phyloP scores from a whole-genome alignment of 2,888 invertebrate genomes.

The Pseudococcus longispinus region DNA sequence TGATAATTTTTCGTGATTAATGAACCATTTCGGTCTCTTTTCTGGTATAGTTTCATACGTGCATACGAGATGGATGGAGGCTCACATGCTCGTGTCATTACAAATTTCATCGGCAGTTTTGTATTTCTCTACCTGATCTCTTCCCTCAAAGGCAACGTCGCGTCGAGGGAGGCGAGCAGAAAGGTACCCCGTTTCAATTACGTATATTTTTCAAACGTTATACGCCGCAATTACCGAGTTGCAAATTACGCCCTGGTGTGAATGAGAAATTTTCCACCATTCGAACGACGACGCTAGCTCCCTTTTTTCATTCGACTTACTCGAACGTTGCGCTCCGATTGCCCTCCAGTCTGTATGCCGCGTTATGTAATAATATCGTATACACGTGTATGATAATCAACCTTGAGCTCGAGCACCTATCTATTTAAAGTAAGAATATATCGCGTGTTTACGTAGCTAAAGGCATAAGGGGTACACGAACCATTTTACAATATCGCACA shows the following conservation, averaged over 20 bases:
- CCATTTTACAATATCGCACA: no score
- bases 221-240: neutral
- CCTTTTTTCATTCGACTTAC: neutral
- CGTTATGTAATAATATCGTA: neutral
- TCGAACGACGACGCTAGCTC: no score
- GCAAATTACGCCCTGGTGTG: neutral
- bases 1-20: conserved; percentile 35
- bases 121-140: no score
- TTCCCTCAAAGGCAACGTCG: neutral
- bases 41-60: no score
- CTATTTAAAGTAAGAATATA: neutral
- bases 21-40: neutral
- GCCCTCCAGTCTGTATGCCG: neutral
- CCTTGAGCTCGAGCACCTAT: neutral
- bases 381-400: neutral
- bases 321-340: neutral
- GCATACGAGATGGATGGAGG: neutral
- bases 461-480: no score
- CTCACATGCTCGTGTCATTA: neutral
- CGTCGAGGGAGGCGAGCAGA: neutral
- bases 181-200: conserved; percentile 15
- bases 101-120: neutral
- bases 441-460: no score
- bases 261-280: neutral
- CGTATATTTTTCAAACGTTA: neutral